Evolutionary conservation across 92 coral and sea anemone species (phyloP), one percentile per base, ranked within the genome.

Genomic region (Epizoanthus illoricatus): DNA sequence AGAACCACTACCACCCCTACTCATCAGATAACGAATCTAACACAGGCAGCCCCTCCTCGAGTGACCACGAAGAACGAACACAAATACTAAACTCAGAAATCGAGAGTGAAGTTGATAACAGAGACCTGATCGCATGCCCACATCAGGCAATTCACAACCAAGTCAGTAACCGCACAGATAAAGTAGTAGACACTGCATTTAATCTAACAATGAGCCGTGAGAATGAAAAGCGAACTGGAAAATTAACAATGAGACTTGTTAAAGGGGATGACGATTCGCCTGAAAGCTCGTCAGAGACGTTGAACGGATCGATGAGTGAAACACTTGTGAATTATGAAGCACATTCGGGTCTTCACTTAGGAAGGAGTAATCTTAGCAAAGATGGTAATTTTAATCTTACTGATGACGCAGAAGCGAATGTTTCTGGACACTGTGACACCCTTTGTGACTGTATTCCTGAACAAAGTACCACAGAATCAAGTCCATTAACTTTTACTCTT

Each of bases 61-160:
- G 82, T 42, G 61, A 63, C 21, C 60, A 78, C 42, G 82, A 78
- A 49, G 71, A 78, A 17, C 82, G 23, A 45, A 21, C 61, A 63
- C 59, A 43, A 39, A 78, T 15, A 7, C 41, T 39, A 39, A 58
- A 58, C 81, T 75, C 52, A 41, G 58, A 28, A 62, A 42, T 7
- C 20, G 71, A 78, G 42, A 59, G 47, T 62, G 82, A 40, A 42
- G 52, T 18, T 61, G 70, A 78, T 20, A 78, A 63, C 36, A 63
- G 12, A 19, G 69, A 40, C 12, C 21, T 76, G 56, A 11, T 52
- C 63, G 41, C 24, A 15, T 59, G 41, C 7, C 55, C 7, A 20
- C 21, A 41, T 60, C 69, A 19, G 43, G 15, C 17, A 19, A 40
- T 16, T 43, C 41, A 42, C 23, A 63, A 20, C 61, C 33, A 4